Evolutionary conservation across 2,113 vertebrate genomes (phyloP), one percentile per base, ranked within the genome.

Genomic region (Xiphophorus couchianus): DNA sequence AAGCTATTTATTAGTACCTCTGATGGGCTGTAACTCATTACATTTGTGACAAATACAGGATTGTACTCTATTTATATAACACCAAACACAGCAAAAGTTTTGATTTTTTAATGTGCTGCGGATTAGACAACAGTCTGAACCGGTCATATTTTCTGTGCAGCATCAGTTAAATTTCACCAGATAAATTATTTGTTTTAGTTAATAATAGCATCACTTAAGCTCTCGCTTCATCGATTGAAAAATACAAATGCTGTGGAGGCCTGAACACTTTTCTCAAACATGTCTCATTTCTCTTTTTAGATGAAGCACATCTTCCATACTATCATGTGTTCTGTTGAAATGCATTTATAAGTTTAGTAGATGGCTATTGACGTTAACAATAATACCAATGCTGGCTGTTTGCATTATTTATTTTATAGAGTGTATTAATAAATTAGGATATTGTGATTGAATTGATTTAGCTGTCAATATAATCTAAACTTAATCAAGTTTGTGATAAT

Each of bases 171-270:
- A 27, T 27, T 71, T 28, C 0, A 22, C 66, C 10, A 3, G 17
- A 66, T 28, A 2, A 51, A 44, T 29, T 0, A 69, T 66, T 66
- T 28, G 6, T 62, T 66, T 65, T 7, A 25, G 22, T 11, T 33
- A 31, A 44, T 62, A 12, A 67, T 19, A 48, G 1, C 44, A 19
- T 76, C 7, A 25, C 6, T 12, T 37, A 54, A 8, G 69, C 64
- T 64, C 4, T 54, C 69, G 10, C 30, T 12, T 64, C 22, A 0
- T n/a, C 6, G 4, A n/a, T 58, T n/a, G 5, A n/a, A 25, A 66
- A 54, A 11, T 25, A n/a, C 51, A 25, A 58, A n/a, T 58, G 12
- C 86, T 80, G 79, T 84, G 31, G 82, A 89, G 73, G 80, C 78
- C 78, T 86, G 85, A 87, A 77, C 48, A 5, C 5, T 33, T 72